These are phyloP conservation scores for Labeo rohita DNA, from an alignment of 2,113 vertebrate species.

Conservation along the genomic window DNA sequence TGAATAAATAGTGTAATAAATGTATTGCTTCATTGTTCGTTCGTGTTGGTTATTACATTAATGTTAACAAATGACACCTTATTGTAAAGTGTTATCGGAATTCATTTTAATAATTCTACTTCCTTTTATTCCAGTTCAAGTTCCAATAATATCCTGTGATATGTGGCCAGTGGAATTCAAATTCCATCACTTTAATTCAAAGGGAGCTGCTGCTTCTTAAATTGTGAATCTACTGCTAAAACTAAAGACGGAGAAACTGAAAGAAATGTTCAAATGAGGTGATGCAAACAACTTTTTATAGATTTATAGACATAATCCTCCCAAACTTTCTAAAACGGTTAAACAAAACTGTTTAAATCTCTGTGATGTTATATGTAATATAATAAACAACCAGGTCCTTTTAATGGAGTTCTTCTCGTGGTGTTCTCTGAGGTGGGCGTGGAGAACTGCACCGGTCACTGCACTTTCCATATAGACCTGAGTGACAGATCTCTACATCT, in stretches of 20 bases:
- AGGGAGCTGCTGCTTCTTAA: not conserved
- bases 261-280: not conserved
- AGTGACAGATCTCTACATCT: slow-evolving; percentile 37
- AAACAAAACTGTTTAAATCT: not conserved
- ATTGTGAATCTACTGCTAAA: not conserved
- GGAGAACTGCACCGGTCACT: slow-evolving; percentile 25
- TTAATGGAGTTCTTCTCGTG: slow-evolving; percentile 13
- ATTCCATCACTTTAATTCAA: not conserved
- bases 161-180: not conserved
- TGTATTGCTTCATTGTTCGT: too few species aligned
- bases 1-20: too few species aligned
- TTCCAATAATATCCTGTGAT: not conserved
- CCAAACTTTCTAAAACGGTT: not conserved
- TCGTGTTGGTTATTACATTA: too few species aligned
- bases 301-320: not conserved
- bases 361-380: not conserved
- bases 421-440: slow-evolving; percentile 37
- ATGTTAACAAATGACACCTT: too few species aligned
- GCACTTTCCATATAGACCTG: slow-evolving; percentile 12
- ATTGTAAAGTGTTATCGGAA: not conserved
- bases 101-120: not conserved
- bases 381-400: not conserved
- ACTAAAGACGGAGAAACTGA: not conserved
- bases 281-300: not conserved
- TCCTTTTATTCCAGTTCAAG: not conserved